Evolutionary conservation across 2,113 vertebrate species (phyloP).

Genomic region (Lethenteron camtschaticum): DNA sequence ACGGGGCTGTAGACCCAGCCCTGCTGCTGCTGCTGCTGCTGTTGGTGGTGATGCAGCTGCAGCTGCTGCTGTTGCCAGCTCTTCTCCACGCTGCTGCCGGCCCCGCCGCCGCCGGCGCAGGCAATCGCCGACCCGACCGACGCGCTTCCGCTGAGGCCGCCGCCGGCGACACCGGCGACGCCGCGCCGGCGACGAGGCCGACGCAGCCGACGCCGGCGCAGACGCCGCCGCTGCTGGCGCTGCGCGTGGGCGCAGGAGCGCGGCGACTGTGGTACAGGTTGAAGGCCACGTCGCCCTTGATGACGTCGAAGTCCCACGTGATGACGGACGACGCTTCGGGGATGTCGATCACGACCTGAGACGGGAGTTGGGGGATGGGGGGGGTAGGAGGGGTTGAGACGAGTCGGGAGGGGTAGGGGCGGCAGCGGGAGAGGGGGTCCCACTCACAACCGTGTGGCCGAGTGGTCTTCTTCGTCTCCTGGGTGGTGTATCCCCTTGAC

Average conservation of each 20-base stretch:
- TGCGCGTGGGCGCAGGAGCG: conserved; percentile 45
- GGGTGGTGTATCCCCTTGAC: no score
- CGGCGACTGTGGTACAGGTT: conserved; percentile 75
- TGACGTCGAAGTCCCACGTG: conserved; percentile 92
- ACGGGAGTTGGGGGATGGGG: not conserved
- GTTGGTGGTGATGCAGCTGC: conserved; percentile 42
- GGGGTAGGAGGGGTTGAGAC: no score
- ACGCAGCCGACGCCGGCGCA: conserved; percentile 43
- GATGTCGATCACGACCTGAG: conserved; percentile 62
- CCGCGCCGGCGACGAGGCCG: not conserved
- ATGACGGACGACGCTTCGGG: conserved; percentile 68
- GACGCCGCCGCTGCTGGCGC: conserved; percentile 36
- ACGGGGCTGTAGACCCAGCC: conserved; percentile 83
- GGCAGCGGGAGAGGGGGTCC: no score
- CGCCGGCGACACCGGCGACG: no score
- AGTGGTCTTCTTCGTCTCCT: no score
- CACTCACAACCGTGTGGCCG: no score
- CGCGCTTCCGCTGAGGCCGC: no score
- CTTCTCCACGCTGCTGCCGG: conserved; percentile 40
- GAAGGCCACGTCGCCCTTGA: conserved; percentile 71
- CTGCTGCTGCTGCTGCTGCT: conserved; percentile 41
- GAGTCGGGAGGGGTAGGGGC: no score
- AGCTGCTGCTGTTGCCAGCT: conserved; percentile 27
- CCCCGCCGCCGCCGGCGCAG: conserved; percentile 44
- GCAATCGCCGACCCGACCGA: no score